Conservation (phyloP, 2,113 vertebrate genomes). For the Noctilio leporinus region DNA sequence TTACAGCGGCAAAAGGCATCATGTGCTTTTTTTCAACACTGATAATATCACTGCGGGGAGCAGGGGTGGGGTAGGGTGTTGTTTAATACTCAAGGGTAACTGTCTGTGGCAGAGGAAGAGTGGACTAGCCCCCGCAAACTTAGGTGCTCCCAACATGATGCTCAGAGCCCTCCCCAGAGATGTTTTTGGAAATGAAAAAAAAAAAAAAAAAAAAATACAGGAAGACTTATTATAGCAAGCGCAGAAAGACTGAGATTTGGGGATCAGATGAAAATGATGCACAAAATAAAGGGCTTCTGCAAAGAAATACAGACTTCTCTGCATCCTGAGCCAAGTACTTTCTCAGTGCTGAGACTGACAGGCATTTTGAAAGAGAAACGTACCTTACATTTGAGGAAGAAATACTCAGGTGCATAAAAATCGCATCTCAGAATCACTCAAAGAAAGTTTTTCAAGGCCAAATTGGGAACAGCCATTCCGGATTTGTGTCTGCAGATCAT, state of each 20-base stretch:
- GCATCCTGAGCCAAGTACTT: background rate
- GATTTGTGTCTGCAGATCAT: background rate
- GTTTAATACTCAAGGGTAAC: slow-evolving; percentile 11
- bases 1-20: slow-evolving; percentile 30
- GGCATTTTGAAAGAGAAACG: background rate
- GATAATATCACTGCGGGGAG: slow-evolving; percentile 64
- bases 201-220: background rate
- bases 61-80: background rate
- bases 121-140: background rate
- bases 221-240: background rate
- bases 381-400: background rate
- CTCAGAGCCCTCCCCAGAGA: background rate
- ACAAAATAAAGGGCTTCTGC: background rate
- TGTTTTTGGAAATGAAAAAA: background rate
- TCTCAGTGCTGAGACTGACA: background rate
- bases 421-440: background rate
- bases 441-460: background rate
- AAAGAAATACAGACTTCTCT: background rate
- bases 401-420: background rate
- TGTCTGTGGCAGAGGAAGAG: background rate
- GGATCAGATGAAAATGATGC: background rate
- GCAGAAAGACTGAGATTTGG: background rate
- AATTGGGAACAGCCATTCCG: background rate
- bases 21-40: slow-evolving; percentile 59
- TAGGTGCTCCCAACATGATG: background rate